Evolutionary conservation across 1,140 invertebrate species (phyloP), one percentile per base, ranked within the genome.

Genomic region (Cecropterus lyciades): DNA sequence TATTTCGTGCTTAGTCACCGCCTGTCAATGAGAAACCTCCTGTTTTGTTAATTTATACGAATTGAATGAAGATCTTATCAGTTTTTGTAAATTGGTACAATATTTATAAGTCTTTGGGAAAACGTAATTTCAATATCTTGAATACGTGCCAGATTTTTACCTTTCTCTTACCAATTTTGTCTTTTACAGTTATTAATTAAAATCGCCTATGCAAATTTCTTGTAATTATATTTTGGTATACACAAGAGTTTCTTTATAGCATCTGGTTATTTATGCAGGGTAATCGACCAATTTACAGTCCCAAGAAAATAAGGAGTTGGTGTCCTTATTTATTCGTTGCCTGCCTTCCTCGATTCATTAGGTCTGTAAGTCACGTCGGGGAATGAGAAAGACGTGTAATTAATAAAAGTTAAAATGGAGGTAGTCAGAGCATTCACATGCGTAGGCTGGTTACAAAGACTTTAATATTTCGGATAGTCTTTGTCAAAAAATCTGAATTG

Each of bases 341-440:
- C 46, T 49, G 48, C 67, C 60, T 76, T 70, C 73, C 71, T 67
- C 67, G 65, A 67, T 56, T 70, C 49, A 70, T 77, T 75, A 69
- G 16, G 27, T 17, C 67, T 78, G 70, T 63, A 69, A 75, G 73
- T 82, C 75, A 77, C 75, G 70, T 80, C 42, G 42, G 15, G 27
- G 33, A 65, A 62, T 71, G 67, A 52, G 69, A 49, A 42, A 67
- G 67, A 70, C 69, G 66, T 69, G 60, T 74, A 66, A 76, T 75
- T 77, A 77, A 77, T 73, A 75, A 72, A 79, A 75, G 51, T 63
- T 62, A 62, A 67, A 68, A 70, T 42, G 30, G 49, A 56, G 24
- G 52, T 78, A 63, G 72, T 51, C 62, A 43, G 72, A 69, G 51
- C 72, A 60, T 78, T 78, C 68, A 77, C 72, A 65, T 69, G 69